Percentiles rank a stretch among this genome's conserved stretches.
Conservation (phyloP, 2,888 invertebrate species). For the Eulithis testata region DNA sequence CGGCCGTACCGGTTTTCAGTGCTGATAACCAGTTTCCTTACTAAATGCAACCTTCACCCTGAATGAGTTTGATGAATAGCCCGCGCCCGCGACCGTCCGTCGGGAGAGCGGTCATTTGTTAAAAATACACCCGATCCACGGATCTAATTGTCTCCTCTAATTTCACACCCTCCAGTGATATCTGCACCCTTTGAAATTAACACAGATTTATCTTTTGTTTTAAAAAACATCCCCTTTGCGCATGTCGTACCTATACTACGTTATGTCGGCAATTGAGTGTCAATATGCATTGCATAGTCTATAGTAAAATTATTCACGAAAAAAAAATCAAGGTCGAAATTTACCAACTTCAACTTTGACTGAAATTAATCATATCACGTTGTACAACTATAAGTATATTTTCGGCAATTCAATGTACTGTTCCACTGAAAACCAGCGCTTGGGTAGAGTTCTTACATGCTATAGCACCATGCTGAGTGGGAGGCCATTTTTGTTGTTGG, state of each 20-base stretch:
- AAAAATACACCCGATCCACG: constrained; percentile 84
- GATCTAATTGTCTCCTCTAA: constrained; percentile 85
- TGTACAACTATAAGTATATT: no score
- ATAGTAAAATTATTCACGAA: no score
- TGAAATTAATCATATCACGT: no score
- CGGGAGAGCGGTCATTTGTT: constrained; percentile 79
- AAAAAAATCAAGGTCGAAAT: no score
- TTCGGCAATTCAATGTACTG: no score
- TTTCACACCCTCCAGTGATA: constrained; percentile 81
- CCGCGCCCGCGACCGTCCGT: constrained; percentile 55
- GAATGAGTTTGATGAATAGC: constrained; percentile 85
- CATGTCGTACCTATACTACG: neutral
- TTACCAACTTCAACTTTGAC: no score
- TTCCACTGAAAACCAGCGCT: no score
- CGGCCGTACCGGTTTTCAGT: neutral
- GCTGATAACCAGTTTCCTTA: constrained; percentile 5
- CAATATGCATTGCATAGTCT: no score
- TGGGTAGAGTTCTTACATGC: no score
- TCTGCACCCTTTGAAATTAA: constrained; percentile 72
- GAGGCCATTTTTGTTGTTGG: no score
- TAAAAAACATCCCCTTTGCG: constrained; percentile 40
- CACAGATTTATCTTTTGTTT: constrained; percentile 57
- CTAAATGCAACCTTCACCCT: constrained; percentile 58
- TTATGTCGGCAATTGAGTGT: neutral
- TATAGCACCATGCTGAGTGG: no score